These are phyloP conservation scores for Gobius niger DNA, from an alignment of 2,113 vertebrate genomes.

Conservation along the genomic window DNA sequence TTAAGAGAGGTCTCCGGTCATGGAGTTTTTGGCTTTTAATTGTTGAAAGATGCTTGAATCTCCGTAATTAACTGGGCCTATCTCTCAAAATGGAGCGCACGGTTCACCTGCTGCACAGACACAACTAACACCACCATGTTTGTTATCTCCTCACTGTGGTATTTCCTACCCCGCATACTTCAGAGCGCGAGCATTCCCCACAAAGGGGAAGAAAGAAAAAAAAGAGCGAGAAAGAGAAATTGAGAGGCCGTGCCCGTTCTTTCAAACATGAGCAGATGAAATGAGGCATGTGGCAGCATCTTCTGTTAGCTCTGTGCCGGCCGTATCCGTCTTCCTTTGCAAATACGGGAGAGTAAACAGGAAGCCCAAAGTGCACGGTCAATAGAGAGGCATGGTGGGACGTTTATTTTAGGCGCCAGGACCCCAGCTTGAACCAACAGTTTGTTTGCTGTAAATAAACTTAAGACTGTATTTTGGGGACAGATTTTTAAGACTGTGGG, in stretches of 20 bases:
- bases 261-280: constrained; percentile 47
- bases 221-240: constrained; percentile 16
- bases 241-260: constrained; percentile 17
- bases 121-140: constrained; percentile 63
- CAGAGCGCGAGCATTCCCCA: constrained; percentile 33
- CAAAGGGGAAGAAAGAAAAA: neutral
- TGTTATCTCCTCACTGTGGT: constrained; percentile 72
- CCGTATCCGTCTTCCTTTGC: neutral
- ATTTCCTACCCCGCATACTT: constrained; percentile 73
- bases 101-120: constrained; percentile 73
- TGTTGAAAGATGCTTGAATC: no score
- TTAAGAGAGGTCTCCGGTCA: no score
- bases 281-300: constrained; percentile 8
- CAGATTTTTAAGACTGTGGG: neutral
- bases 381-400: neutral
- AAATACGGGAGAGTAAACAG: neutral
- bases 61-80: no score
- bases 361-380: neutral
- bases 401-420: neutral
- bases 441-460: constrained; percentile 12
- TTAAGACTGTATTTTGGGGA: neutral
- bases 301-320: neutral
- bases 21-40: no score
- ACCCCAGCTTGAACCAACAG: neutral
- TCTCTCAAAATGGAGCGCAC: no score